These are phyloP conservation scores for Hydroisotoma schaefferi DNA, from an alignment of 2,888 invertebrate species.

Conservation along the genomic window DNA sequence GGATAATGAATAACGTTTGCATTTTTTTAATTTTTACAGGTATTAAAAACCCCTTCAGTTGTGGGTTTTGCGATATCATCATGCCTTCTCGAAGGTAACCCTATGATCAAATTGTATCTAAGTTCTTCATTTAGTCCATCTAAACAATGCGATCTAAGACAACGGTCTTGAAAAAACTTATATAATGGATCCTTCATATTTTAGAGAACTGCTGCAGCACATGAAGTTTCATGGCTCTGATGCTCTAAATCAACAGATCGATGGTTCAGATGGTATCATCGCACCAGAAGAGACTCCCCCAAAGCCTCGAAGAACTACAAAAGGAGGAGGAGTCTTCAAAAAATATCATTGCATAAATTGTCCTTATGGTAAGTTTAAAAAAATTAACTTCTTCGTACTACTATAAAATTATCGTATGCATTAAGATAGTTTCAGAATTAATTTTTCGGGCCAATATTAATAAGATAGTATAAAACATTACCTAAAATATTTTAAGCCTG, in stretches of 20 bases:
- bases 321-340: constrained; percentile 53
- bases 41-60: too few species aligned
- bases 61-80: constrained; percentile 67
- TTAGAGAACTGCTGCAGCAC: neutral
- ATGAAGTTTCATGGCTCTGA: constrained; percentile 4
- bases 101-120: too few species aligned
- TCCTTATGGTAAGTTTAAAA: constrained; percentile 64
- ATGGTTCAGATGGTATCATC: constrained; percentile 15
- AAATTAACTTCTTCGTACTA: neutral
- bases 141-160: too few species aligned
- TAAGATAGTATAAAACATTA: too few species aligned
- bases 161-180: too few species aligned
- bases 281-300: constrained; percentile 34
- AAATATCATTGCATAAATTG: constrained; percentile 75
- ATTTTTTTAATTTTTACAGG: too few species aligned
- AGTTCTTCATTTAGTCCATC: too few species aligned
- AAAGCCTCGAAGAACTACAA: constrained; percentile 27
- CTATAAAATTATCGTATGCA: neutral
- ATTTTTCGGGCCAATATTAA: too few species aligned
- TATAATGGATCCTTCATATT: too few species aligned
- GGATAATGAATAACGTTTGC: too few species aligned
- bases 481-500: too few species aligned
- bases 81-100: constrained; percentile 7
- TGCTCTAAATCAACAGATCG: neutral
- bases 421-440: too few species aligned